Conservation (phyloP, 2,888 invertebrate genomes). For the Argyresthia goedartella region DNA sequence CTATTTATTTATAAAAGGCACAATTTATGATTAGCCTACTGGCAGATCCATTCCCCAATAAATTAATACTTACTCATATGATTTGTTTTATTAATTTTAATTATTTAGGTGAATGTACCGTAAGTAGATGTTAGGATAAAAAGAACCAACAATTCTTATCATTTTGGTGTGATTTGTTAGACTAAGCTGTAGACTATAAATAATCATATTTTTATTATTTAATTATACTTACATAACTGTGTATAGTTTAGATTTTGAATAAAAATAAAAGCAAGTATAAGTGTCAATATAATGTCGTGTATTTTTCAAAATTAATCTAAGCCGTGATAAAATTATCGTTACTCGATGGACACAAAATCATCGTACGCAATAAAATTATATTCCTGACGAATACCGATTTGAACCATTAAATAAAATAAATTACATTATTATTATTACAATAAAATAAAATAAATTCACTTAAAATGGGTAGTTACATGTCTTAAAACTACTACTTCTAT, state of each 20-base stretch:
- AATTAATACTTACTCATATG: not conserved
- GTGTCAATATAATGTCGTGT: conserved; percentile 17
- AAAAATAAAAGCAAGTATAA: conserved; percentile 12
- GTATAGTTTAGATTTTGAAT: conserved; percentile 3
- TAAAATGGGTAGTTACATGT: not conserved
- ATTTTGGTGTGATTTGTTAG: conserved; percentile 35
- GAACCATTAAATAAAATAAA: not conserved
- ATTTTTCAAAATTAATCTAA: conserved; percentile 7
- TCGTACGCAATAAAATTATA: not conserved
- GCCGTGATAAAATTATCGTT: not conserved
- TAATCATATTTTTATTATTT: not conserved
- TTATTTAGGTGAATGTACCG: not conserved
- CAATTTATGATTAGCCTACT: too few relatives aligned
- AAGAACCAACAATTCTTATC: conserved; percentile 29
- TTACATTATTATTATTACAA: not conserved
- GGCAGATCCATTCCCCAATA: not conserved
- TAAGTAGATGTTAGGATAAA: conserved; percentile 33
- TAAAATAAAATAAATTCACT: not conserved
- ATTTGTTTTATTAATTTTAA: not conserved
- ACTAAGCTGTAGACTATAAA: conserved; percentile 23
- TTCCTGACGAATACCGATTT: not conserved
- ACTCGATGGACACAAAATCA: not conserved
- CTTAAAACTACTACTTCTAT: too few relatives aligned
- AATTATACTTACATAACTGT: not conserved
- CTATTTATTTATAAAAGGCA: too few relatives aligned